phyloP scores from a whole-genome alignment of 23 tunicate genomes.

The Trididemnum clinides region DNA sequence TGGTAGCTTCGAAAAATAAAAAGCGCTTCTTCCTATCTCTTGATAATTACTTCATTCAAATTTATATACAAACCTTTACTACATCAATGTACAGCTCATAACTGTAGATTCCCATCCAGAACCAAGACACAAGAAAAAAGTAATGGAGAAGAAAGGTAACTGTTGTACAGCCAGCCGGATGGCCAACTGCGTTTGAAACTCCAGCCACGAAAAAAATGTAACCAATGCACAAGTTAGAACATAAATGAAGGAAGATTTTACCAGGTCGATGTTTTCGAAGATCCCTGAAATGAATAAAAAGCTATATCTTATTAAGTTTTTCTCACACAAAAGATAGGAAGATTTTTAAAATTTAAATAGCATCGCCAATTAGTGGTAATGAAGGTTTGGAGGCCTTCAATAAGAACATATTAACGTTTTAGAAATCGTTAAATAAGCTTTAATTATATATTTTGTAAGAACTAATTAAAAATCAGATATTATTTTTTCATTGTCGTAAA shows the following conservation, averaged over 20 bases:
- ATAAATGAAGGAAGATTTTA: constrained; percentile 40
- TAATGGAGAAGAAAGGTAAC: constrained; percentile 45
- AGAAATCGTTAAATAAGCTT: too few species aligned
- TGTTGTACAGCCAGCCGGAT: background rate
- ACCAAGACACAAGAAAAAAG: constrained; percentile 44
- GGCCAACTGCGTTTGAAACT: background rate
- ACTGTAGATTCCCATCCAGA: constrained; percentile 42
- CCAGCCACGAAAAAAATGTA: constrained; percentile 44
- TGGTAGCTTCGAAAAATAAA: too few species aligned
- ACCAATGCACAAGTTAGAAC: constrained; percentile 14
- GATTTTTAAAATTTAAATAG: too few species aligned
- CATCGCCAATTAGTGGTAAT: too few species aligned
- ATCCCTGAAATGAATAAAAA: constrained; percentile 36
- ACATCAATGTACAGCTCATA: constrained; percentile 39
- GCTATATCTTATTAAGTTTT: too few species aligned
- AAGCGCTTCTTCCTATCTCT: too few species aligned
- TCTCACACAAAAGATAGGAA: background rate
- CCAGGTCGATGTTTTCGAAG: constrained; percentile 29
- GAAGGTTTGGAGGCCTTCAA: too few species aligned
- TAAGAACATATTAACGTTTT: too few species aligned
- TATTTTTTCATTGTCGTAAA: too few species aligned
- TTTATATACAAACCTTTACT: constrained; percentile 54
- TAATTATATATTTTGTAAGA: too few species aligned
- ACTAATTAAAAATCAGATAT: too few species aligned
- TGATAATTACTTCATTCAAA: too few species aligned